Evolutionary conservation across 1,140 invertebrate species (phyloP), one percentile per base, ranked within the genome.

Genomic region (Vanessa atalanta): DNA sequence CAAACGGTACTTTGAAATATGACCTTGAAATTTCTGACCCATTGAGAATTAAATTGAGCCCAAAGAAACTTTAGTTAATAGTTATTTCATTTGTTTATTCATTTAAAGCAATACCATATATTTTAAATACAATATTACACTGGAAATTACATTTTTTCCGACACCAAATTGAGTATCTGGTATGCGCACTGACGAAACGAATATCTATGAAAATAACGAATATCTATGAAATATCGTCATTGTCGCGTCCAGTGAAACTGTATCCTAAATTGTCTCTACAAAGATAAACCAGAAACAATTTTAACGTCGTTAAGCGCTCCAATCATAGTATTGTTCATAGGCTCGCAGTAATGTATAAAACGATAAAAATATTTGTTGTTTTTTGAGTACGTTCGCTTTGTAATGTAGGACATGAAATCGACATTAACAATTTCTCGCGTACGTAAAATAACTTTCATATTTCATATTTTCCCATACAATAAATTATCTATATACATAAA

Each of bases 261-360:
- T 14, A 60, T 37, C 8, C 16, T 68, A 68, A 68, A 20, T 57
- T 68, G 16, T 57, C 53, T 57, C 53, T 61, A 61, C 23, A 61
- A 26, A 47, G 66, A 31, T 71, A 71, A 71, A 48, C 57, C 69
- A 47, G 37, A 71, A 51, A 63, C 47, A 48, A 71, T 64, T 71
- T 53, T 50, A 51, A 14, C 47, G 23, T 71, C 15, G 51, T 71
- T 71, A 53, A 43, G 31, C 61, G 48, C 47, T 71, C 60, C 60
- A 64, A 71, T 71, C 60, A 26, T 50, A 65, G 60, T 64, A 71
- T 71, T 71, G 61, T 71, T 71, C 61, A 64, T 63, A 31, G 26
- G 55, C 26, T 48, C 60, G 69, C 53, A 51, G 37, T 64, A 51
- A 71, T 64, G 61, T 23, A 50, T 47, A 23, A 65, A 64, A 64